Evolutionary conservation across 2,113 vertebrate genomes (phyloP).

Genomic region (Spermophilus dauricus): DNA sequence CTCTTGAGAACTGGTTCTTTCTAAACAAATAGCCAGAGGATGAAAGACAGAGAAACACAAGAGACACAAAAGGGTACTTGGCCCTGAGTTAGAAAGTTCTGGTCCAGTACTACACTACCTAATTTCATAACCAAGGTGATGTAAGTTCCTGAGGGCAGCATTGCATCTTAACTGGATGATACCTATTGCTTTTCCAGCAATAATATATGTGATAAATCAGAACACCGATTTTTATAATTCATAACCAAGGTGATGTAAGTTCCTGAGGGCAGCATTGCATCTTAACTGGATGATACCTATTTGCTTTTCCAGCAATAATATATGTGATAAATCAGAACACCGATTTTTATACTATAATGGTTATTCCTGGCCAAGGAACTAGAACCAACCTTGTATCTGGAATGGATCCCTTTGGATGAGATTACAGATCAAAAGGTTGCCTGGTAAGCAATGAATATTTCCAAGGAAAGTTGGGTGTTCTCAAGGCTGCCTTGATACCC

Average conservation of each 20-base stretch:
- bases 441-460: background rate
- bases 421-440: background rate
- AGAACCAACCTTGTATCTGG: background rate
- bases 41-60: background rate
- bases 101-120: background rate
- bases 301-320: background rate
- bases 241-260: background rate
- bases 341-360: slow-evolving; percentile 4
- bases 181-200: background rate
- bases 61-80: background rate
- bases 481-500: background rate
- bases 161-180: background rate
- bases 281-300: background rate
- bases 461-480: background rate
- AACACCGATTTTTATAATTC: slow-evolving; percentile 14
- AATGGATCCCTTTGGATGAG: background rate
- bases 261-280: background rate
- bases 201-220: background rate
- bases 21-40: background rate
- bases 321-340: background rate
- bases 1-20: background rate
- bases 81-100: background rate
- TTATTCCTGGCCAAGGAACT: slow-evolving; percentile 27
- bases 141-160: background rate
- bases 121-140: background rate